Percentiles rank a stretch among this genome's conserved stretches.
These are phyloP conservation scores for Sebastes vulpes DNA, from an alignment of 2,797 vertebrate species.

Conservation along the genomic window DNA sequence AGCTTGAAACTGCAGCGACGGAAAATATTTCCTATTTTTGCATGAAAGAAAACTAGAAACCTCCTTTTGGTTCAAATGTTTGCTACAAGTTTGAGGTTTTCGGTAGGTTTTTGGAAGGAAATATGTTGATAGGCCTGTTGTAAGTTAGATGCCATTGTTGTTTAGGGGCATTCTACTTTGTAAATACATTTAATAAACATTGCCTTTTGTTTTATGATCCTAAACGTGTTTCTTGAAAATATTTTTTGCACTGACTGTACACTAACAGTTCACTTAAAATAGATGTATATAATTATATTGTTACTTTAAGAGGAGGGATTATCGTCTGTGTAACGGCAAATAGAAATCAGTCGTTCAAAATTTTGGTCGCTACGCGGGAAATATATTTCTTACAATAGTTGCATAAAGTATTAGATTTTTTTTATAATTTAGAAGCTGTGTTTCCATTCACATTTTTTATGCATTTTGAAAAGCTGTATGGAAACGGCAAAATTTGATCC, in stretches of 20 bases:
- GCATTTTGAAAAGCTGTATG: no score
- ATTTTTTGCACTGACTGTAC: not conserved
- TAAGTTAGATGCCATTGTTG: not conserved
- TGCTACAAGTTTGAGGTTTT: not conserved
- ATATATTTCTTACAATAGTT: no score
- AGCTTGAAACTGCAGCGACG: not conserved
- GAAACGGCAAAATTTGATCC: no score
- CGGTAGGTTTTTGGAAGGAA: constrained; percentile 4
- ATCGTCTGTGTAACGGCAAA: not conserved
- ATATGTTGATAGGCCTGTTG: constrained; percentile 11
- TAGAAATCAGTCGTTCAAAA: not conserved
- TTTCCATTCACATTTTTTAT: no score
- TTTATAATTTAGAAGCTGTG: no score
- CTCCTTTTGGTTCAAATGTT: not conserved
- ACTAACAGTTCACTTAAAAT: not conserved
- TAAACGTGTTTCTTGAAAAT: not conserved
- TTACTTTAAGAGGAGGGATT: not conserved
- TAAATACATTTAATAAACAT: constrained; percentile 64
- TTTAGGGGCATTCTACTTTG: constrained; percentile 19
- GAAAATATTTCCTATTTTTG: not conserved
- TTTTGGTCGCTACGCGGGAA: not conserved
- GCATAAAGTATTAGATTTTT: no score
- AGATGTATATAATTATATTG: no score
- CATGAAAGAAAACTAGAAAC: not conserved
- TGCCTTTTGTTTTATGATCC: constrained; percentile 5